phyloP scores from a whole-genome alignment of 2,113 vertebrate species.

The Elephantulus edwardii region DNA sequence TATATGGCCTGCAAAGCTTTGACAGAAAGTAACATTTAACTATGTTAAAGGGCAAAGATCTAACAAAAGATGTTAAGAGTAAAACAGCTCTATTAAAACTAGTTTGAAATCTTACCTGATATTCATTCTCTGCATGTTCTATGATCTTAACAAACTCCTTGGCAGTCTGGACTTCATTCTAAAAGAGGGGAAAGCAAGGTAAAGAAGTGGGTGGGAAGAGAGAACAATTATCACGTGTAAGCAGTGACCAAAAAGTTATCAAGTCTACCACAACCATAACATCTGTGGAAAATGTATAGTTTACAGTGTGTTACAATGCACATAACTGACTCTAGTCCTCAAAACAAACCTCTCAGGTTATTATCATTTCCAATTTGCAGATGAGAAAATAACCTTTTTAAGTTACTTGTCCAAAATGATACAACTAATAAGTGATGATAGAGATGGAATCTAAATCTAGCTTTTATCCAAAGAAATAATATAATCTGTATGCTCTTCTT shows the following conservation, averaged over 20 bases:
- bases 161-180: slow-evolving; percentile 95
- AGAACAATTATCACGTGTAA: not conserved
- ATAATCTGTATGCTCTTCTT: not conserved
- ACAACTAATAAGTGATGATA: not conserved
- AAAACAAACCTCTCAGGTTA: not conserved
- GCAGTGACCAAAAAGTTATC: slow-evolving; percentile 16
- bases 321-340: not conserved
- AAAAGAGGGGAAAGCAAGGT: slow-evolving; percentile 8
- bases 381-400: slow-evolving; percentile 43
- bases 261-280: slow-evolving; percentile 23
- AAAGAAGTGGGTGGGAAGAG: no score
- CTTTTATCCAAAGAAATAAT: not conserved
- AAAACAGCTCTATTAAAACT: slow-evolving; percentile 54
- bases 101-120: slow-evolving; percentile 89
- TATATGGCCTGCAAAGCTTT: slow-evolving; percentile 28
- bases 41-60: slow-evolving; percentile 40
- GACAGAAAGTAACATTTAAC: not conserved
- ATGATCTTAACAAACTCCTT: slow-evolving; percentile 97
- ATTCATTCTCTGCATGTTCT: slow-evolving; percentile 95
- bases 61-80: slow-evolving; percentile 35
- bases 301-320: not conserved
- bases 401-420: slow-evolving; percentile 15
- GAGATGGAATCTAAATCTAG: slow-evolving; percentile 1
- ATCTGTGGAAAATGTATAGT: slow-evolving; percentile 15
- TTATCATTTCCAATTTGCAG: slow-evolving; percentile 11